Evolutionary conservation across 2,797 vertebrate species (phyloP).

Genomic region (Poecilia wingei): DNA sequence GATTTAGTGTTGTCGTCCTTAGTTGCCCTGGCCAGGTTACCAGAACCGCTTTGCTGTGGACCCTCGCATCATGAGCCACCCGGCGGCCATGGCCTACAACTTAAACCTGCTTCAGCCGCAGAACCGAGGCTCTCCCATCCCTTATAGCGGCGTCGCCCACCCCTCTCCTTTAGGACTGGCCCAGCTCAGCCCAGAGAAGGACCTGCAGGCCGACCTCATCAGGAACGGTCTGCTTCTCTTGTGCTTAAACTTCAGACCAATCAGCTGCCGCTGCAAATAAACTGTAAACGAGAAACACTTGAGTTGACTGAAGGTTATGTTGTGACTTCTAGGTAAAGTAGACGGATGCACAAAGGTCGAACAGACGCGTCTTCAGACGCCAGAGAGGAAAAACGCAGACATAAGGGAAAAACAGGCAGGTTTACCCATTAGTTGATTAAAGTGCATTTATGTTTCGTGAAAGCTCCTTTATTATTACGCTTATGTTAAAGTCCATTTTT

Average conservation of each 20-base stretch:
- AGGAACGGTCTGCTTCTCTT: conserved; percentile 84
- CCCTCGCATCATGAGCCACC: conserved; percentile 95
- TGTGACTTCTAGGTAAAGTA: conserved; percentile 85
- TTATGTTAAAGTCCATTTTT: neutral
- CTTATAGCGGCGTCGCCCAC: conserved; percentile 90
- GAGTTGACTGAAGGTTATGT: conserved; percentile 4
- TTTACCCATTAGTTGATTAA: neutral
- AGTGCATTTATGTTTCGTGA: neutral
- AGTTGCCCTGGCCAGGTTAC: conserved; percentile 97
- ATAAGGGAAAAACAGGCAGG: conserved; percentile 90
- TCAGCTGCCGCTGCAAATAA: neutral
- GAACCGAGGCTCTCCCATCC: conserved; percentile 91
- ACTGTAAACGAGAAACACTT: neutral
- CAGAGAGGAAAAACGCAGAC: conserved; percentile 91
- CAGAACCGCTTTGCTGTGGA: conserved; percentile 97
- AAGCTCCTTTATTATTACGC: neutral
- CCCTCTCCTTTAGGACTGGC: conserved; percentile 90
- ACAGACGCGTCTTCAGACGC: conserved; percentile 90
- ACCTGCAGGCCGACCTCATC: conserved; percentile 88
- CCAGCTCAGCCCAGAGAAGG: conserved; percentile 90
- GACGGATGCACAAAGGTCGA: conserved; percentile 89
- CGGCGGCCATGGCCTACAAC: conserved; percentile 96
- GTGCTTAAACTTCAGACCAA: neutral
- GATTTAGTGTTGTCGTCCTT: conserved; percentile 6
- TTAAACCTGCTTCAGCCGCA: conserved; percentile 95